These are phyloP conservation scores for Furcifer pardalis DNA, from an alignment of 2,797 vertebrate genomes.

Conservation along the genomic window DNA sequence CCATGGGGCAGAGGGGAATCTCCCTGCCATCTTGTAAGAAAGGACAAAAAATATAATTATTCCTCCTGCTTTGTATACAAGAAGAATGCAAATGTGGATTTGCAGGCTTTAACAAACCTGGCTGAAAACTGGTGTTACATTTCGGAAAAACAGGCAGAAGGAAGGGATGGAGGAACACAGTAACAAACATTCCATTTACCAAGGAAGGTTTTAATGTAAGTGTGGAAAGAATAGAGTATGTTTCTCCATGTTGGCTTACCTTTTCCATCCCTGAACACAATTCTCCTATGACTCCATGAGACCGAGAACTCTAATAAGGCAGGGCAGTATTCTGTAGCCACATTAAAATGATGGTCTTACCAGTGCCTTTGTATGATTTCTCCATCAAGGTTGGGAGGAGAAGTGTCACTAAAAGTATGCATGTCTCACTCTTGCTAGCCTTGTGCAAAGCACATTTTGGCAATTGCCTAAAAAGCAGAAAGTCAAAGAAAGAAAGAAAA, in stretches of 20 bases:
- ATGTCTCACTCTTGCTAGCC: too few species aligned
- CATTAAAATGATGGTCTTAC: neutral
- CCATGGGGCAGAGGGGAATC: too few species aligned
- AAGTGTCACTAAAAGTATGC: too few species aligned
- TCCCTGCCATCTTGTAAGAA: too few species aligned
- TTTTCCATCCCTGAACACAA: neutral
- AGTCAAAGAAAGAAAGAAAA: neutral
- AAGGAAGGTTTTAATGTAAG: neutral
- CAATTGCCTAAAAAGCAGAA: neutral
- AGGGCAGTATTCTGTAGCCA: neutral
- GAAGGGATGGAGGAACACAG: neutral
- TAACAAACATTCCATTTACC: neutral
- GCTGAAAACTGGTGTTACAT: neutral
- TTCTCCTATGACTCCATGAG: neutral
- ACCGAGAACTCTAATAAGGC: neutral
- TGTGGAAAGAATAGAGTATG: neutral
- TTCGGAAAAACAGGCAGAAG: neutral
- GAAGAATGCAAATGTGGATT: too few species aligned
- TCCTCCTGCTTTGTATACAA: too few species aligned
- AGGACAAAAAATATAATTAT: too few species aligned
- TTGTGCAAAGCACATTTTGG: neutral
- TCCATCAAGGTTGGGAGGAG: too few species aligned
- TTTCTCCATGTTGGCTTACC: neutral
- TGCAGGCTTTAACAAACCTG: too few species aligned
- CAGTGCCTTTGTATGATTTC: neutral